Percentiles rank a stretch among this genome's conserved stretches.
Conservation (phyloP, 2,113 vertebrate species). For the Pipa parva region DNA sequence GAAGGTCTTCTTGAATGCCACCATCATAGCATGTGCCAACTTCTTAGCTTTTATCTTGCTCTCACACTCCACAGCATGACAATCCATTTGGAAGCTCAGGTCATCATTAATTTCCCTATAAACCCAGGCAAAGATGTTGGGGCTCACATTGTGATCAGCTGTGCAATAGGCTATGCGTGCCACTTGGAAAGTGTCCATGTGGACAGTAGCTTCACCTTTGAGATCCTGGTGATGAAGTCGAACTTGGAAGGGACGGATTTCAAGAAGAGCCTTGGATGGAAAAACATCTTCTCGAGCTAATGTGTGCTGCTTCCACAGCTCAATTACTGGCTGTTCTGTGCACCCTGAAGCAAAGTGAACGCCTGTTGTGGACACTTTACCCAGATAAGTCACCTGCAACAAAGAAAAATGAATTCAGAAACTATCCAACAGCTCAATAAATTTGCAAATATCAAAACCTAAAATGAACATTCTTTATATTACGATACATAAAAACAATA, state of each 20-base stretch:
- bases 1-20: slow-evolving; percentile 98
- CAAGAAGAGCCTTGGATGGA: slow-evolving; percentile 75
- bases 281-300: slow-evolving; percentile 67
- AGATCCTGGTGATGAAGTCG: slow-evolving; percentile 89
- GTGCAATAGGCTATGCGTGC: slow-evolving; percentile 98
- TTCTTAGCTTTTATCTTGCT: slow-evolving; percentile 96
- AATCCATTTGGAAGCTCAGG: slow-evolving; percentile 98
- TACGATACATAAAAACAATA: too few relatives aligned
- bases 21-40: slow-evolving; percentile 98
- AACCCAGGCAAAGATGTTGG: slow-evolving; percentile 96
- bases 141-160: slow-evolving; percentile 87
- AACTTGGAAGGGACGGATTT: slow-evolving; percentile 97
- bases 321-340: slow-evolving; percentile 90
- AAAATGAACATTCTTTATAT: too few relatives aligned
- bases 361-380: slow-evolving; percentile 87
- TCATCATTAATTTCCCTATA: slow-evolving; percentile 98
- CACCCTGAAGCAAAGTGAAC: slow-evolving; percentile 92
- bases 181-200: slow-evolving; percentile 98
- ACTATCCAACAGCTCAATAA: too few relatives aligned
- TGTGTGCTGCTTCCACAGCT: slow-evolving; percentile 80
- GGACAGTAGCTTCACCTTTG: slow-evolving; percentile 79
- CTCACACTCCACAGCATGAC: slow-evolving; percentile 94
- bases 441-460: too few relatives aligned
- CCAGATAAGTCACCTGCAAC: slow-evolving; percentile 89
- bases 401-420: slow-evolving; percentile 41